phyloP scores from a whole-genome alignment of 2,113 vertebrate species.

The Trochalopteron elliotii region DNA sequence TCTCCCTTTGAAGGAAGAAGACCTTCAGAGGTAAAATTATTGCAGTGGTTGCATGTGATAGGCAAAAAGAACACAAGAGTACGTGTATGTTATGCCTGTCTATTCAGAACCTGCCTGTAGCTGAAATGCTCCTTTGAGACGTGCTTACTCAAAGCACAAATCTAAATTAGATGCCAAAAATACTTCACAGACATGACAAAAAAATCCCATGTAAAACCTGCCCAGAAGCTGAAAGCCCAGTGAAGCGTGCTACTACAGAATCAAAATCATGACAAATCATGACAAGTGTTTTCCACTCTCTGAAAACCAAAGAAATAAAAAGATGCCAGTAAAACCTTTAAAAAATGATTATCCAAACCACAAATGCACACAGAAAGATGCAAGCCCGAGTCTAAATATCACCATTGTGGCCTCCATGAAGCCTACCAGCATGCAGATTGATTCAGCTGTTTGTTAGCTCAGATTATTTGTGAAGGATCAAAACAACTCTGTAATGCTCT shows the following conservation, averaged over 20 bases:
- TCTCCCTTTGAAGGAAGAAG: background rate
- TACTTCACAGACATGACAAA: background rate
- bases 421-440: background rate
- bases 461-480: background rate
- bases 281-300: background rate
- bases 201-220: background rate
- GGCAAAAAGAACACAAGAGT: background rate
- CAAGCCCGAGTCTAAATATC: background rate
- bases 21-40: background rate
- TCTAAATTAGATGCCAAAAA: background rate
- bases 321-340: background rate
- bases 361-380: background rate
- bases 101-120: background rate
- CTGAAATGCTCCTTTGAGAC: background rate
- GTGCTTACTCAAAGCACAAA: background rate
- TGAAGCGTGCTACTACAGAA: background rate
- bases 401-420: background rate
- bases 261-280: background rate
- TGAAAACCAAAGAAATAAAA: background rate
- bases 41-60: background rate
- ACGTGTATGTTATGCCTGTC: accelerated
- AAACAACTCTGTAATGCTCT: background rate
- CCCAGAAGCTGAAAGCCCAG: background rate
- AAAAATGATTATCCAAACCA: background rate
- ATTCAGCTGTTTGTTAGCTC: background rate